Base-by-base conservation (phyloP, 2,888 invertebrate genomes). In the Slavum lentiscoides region DNA sequence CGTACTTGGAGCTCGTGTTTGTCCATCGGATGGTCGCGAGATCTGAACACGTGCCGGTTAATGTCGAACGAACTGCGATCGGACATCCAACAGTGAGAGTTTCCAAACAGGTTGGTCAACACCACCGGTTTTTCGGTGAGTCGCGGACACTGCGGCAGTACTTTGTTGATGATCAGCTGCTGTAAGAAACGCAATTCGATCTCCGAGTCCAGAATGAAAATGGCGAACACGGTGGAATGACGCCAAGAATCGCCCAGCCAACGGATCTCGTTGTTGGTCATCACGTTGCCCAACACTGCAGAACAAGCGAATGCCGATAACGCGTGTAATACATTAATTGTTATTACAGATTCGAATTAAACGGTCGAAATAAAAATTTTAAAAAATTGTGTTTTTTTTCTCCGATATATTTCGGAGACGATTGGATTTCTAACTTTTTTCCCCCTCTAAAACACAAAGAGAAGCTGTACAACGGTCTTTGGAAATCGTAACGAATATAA, bases 1-100 rank as follows among this genome's bases (percentile, higher is more conserved):
- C 49, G 49, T 64, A 84, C 84, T 83, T 84, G 84, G 9, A 84
- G 81, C 15, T 84, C 81, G n/a, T 62, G 72, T 82, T 67, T 81
- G n/a, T 82, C 83, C 84, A 70, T 23, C 85, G 86, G 43, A 82
- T 83, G 39, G 87, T 85, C 70, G 84, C 84, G 23, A 2, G 55
- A 59, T 55, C 69, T 76, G 82, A 83, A 84, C 21, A 89, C 86
- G 84, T 90, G 89, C 82, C 88, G 87, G 82, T 88, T 87, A 80
- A 89, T 87, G 82, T 86, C 85, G 84, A 89, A 89, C 75, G 86
- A 84, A 2, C 85, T 64, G 5, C 64, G 84, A 84, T 89, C 89
- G 5, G 86, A 85, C 74, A 87, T 85, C 89, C 89, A 89, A 69
- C 87, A 87, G 83, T 87, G 87, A 23, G 88, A 89, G 30, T 87